A percentile compares a stretch with the other conserved stretches of the same genome.
These are phyloP conservation scores for Eupithecia exiguata DNA, from an alignment of 2,888 invertebrate genomes.

Conservation along the genomic window DNA sequence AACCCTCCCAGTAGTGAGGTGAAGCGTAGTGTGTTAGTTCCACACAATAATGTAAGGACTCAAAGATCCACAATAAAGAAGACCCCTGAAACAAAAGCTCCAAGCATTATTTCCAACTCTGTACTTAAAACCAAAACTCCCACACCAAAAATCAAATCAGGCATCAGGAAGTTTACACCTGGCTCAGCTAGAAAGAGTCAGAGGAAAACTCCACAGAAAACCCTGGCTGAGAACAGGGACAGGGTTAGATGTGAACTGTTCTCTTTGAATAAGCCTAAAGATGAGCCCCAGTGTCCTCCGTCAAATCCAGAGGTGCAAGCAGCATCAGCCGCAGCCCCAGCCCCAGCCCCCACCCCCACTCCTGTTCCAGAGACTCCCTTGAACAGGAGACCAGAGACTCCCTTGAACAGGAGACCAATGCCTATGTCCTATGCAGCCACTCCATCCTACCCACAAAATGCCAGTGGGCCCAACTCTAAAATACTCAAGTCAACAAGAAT, in stretches of 20 bases:
- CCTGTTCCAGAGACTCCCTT: constrained; percentile 68
- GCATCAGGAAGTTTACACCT: constrained; percentile 71
- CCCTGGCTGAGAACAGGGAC: constrained; percentile 62
- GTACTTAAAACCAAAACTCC: constrained; percentile 61
- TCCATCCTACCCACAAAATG: constrained; percentile 75
- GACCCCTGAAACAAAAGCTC: constrained; percentile 63
- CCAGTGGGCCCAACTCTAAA: constrained; percentile 61
- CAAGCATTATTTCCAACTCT: constrained; percentile 54
- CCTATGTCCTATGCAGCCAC: constrained; percentile 68
- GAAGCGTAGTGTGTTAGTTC: constrained; percentile 56
- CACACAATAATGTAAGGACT: constrained; percentile 53
- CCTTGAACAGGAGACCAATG: constrained; percentile 62
- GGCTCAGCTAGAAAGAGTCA: constrained; percentile 64
- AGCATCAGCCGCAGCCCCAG: constrained; percentile 31
- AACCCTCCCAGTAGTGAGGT: constrained; percentile 52
- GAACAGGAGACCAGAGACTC: constrained; percentile 69
- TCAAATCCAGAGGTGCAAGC: constrained; percentile 37
- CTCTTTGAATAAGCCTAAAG: constrained; percentile 54
- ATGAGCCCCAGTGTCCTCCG: constrained; percentile 47
- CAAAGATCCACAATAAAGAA: constrained; percentile 54
- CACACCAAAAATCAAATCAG: constrained; percentile 73
- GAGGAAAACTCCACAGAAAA: constrained; percentile 64
- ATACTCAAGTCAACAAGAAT: constrained; percentile 83
- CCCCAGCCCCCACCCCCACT: constrained; percentile 40
- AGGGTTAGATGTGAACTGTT: constrained; percentile 73